These are phyloP conservation scores for Lampris megalopsis DNA, from an alignment of 2,113 vertebrate species.

Conservation along the genomic window DNA sequence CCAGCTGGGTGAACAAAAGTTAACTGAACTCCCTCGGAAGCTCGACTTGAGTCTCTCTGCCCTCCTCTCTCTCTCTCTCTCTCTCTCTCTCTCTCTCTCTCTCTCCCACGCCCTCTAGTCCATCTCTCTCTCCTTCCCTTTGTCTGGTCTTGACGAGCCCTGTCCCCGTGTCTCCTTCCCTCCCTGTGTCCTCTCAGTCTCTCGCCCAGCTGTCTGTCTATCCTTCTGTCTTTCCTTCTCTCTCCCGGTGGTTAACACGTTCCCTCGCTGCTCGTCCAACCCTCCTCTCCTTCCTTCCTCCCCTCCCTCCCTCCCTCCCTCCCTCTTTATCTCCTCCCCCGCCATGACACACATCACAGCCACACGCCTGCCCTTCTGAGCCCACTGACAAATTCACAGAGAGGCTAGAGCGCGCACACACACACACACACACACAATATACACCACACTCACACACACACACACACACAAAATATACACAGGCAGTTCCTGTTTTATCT, in stretches of 20 bases:
- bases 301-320: not conserved
- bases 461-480: not conserved
- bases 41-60: conserved; percentile 19
- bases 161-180: not conserved
- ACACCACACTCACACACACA: conserved; percentile 8
- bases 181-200: no score
- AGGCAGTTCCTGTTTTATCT: not conserved
- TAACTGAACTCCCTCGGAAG: no score
- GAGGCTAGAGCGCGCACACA: conserved; percentile 48
- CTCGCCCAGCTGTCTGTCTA: no score
- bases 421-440: conserved; percentile 9
- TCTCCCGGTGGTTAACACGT: conserved; percentile 61
- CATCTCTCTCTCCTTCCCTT: not conserved
- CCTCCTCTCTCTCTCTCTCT: conserved; percentile 16
- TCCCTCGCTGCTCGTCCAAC: conserved; percentile 48
- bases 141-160: no score
- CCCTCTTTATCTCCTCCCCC: conserved; percentile 65
- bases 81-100: not conserved
- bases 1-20: not conserved
- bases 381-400: conserved; percentile 74
- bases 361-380: conserved; percentile 66
- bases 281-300: conserved; percentile 36
- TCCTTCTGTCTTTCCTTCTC: conserved; percentile 42
- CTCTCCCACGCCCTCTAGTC: not conserved
- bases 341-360: conserved; percentile 69